These are phyloP conservation scores for Phasianus colchicus DNA, from an alignment of 2,113 vertebrate genomes.

Conservation along the genomic window DNA sequence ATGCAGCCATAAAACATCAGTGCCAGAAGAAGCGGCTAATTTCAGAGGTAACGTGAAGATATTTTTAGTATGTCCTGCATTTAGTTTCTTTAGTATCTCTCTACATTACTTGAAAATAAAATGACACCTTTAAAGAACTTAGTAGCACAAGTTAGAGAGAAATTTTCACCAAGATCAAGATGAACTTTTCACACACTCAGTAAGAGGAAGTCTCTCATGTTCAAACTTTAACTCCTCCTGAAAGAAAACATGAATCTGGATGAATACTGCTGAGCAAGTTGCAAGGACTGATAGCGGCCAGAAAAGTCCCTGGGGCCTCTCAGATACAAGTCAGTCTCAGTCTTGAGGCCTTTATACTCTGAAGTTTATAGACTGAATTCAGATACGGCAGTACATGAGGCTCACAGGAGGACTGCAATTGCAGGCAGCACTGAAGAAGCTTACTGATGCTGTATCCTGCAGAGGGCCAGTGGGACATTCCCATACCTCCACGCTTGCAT, in stretches of 20 bases:
- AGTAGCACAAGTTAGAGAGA: not conserved
- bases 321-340: conserved; percentile 35
- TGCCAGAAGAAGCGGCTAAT: not conserved
- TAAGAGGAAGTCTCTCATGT: conserved; percentile 12
- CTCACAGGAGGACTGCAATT: not conserved
- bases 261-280: not conserved
- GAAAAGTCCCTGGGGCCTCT: conserved; percentile 4
- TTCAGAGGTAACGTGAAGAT: not conserved
- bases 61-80: not conserved
- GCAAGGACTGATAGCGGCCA: not conserved
- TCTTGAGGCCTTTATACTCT: conserved; percentile 12
- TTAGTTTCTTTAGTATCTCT: not conserved
- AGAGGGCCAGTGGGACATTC: not conserved
- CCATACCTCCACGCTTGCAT: fast-evolving
- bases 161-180: not conserved
- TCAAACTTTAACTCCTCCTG: conserved; percentile 8
- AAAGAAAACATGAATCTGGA: conserved; percentile 27
- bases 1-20: not conserved
- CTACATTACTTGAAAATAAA: not conserved
- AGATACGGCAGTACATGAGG: not conserved
- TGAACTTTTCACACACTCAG: not conserved
- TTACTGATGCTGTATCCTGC: not conserved
- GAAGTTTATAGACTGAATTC: not conserved
- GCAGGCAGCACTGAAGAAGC: not conserved
- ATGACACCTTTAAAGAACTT: not conserved